Evolutionary conservation across 23 tunicate species (phyloP).

Genomic region (Ascidia mentula): DNA sequence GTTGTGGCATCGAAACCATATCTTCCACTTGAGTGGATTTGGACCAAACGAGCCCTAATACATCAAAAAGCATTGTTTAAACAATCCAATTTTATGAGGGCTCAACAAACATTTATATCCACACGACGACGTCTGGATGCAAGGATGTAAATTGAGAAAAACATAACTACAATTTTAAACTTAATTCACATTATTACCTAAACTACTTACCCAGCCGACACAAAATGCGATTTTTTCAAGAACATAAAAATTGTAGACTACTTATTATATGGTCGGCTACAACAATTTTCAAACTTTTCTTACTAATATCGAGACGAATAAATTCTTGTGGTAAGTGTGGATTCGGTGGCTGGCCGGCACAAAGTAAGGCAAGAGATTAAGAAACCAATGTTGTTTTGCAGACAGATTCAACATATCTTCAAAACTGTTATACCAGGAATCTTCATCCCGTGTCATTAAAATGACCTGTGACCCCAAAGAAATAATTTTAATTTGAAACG

Average conservation of each 20-base stretch:
- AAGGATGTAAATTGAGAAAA: too few species aligned
- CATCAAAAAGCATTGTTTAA: too few species aligned
- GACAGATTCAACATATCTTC: constrained; percentile 10
- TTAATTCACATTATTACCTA: too few species aligned
- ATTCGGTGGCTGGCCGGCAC: background rate
- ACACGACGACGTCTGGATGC: too few species aligned
- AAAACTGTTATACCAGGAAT: constrained; percentile 26
- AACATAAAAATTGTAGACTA: too few species aligned
- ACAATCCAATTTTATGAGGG: too few species aligned
- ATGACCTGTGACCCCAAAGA: constrained; percentile 20
- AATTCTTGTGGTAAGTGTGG: background rate
- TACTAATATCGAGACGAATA: background rate
- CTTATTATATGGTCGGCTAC: too few species aligned
- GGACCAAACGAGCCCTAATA: constrained; percentile 13
- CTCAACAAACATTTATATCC: too few species aligned
- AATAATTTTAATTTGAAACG: too few species aligned
- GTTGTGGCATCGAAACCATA: constrained; percentile 11
- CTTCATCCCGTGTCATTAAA: constrained; percentile 17
- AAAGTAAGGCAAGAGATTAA: background rate
- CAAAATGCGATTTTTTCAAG: too few species aligned
- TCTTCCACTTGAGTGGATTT: constrained; percentile 22
- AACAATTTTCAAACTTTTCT: background rate
- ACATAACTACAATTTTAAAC: too few species aligned
- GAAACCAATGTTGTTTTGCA: background rate
- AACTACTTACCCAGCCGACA: too few species aligned